Evolutionary conservation across 2,113 vertebrate species (phyloP), one percentile per base, ranked within the genome.

Genomic region (Corythornis madagascariensis): DNA sequence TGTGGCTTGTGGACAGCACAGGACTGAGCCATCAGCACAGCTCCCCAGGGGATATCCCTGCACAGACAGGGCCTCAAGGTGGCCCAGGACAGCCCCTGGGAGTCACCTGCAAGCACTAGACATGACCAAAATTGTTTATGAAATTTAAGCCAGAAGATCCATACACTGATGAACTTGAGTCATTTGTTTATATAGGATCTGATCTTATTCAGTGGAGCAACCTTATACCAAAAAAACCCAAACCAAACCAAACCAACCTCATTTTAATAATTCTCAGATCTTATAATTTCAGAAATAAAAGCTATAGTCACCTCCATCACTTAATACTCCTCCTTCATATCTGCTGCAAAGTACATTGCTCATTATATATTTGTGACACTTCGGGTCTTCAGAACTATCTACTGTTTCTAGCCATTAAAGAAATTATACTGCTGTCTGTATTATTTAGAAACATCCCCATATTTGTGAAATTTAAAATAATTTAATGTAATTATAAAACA

Each of bases 211-310:
- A 43, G 15, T 43, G 19, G 13, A 65, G 5, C 8, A 64, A 71
- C 0, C 0, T 7, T 59, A 50, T n/a, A 50, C 26, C 10, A 55
- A 42, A 1, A 47, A 17, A 12, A 4, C 18, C 38, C 10, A 38
- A 38, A 38, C 10, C 38, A 38, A 38, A 38, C 4, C 38, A 38
- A 38, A 38, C 38, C 38, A 38, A 38, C 38, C 38, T 69, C 2
- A n/a, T 64, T 65, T 53, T 15, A 79, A 50, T 8, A 63, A 16
- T 56, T 72, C 13, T n/a, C 18, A 79, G 19, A 20, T 33, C 4
- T n/a, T 48, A 11, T 8, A 13, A 38, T 42, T 83, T 59, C 31
- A 78, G 47, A 81, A 85, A 38, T 33, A 43, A 59, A 65, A 76
- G 19, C 18, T 35, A 9, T 9, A 38, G 4, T 33, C 24, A 55